Evolutionary conservation across 2,888 invertebrate genomes (phyloP).

Genomic region (Synanthedon myopaeformis): DNA sequence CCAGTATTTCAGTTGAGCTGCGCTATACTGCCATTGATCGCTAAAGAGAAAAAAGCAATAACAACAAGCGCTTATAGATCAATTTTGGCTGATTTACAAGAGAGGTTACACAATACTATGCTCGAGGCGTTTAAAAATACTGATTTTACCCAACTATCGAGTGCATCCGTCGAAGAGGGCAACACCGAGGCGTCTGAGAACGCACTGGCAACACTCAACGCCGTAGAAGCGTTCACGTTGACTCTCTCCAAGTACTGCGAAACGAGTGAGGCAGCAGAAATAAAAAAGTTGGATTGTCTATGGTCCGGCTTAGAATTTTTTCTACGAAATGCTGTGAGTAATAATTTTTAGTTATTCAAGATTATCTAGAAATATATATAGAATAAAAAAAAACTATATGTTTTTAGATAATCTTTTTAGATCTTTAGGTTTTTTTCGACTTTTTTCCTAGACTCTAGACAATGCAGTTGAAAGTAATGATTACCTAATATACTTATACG

Average conservation of each 20-base stretch:
- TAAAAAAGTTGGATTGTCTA: conserved; percentile 44
- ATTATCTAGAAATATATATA: too few relatives aligned
- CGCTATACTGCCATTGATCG: conserved; percentile 44
- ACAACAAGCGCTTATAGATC: conserved; percentile 45
- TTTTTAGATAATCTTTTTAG: too few relatives aligned
- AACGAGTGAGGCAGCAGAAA: conserved; percentile 34
- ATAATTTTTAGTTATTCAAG: neutral
- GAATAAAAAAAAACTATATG: too few relatives aligned
- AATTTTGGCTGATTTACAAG: conserved; percentile 52
- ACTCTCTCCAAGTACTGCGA: conserved; percentile 54
- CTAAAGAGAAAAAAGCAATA: conserved; percentile 50
- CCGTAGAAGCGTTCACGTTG: conserved; percentile 51
- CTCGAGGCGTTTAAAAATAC: conserved; percentile 46
- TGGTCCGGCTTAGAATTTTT: conserved; percentile 51
- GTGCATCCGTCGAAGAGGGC: conserved; percentile 16
- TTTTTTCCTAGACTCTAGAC: too few relatives aligned
- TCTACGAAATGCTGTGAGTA: conserved; percentile 51
- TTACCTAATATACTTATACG: too few relatives aligned
- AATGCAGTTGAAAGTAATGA: too few relatives aligned
- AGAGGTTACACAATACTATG: conserved; percentile 43
- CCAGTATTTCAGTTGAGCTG: conserved; percentile 53
- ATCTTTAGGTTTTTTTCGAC: too few relatives aligned
- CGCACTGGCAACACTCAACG: conserved; percentile 43
- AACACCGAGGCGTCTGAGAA: conserved; percentile 33
- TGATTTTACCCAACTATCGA: conserved; percentile 30